Conservation (phyloP, 2,797 vertebrate species). For the Cryptoblepharus egeriae region DNA sequence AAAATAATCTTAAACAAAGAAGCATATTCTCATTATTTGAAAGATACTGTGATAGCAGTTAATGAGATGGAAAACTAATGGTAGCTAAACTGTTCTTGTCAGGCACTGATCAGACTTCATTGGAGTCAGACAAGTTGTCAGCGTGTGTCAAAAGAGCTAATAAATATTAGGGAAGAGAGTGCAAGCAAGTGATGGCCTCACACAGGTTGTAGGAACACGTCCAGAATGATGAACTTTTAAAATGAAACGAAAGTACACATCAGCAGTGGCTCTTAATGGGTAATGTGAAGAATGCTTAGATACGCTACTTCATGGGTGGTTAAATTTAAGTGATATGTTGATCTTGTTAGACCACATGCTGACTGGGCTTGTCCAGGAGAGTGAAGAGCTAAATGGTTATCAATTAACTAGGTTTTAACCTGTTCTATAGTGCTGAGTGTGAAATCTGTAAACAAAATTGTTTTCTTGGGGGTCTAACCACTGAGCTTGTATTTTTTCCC, state of each 20-base stretch:
- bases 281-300: neutral
- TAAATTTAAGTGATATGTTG: neutral
- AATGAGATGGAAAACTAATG: neutral
- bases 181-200: no score
- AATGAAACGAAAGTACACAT: neutral
- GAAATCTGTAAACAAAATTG: neutral
- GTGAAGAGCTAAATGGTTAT: neutral
- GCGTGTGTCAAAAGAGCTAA: neutral
- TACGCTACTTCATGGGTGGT: neutral
- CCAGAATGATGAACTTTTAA: neutral
- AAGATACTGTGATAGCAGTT: neutral
- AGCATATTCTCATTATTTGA: neutral
- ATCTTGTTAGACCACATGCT: constrained; percentile 7
- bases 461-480: neutral
- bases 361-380: neutral
- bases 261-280: neutral
- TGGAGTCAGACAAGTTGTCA: neutral
- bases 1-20: neutral
- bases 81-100: neutral
- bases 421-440: neutral
- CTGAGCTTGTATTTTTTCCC: neutral
- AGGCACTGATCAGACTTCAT: neutral
- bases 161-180: neutral
- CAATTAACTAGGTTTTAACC: neutral
- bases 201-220: neutral